These are phyloP conservation scores for Drosophila niveifrons DNA, from an alignment of 2,888 invertebrate genomes.

Conservation along the genomic window DNA sequence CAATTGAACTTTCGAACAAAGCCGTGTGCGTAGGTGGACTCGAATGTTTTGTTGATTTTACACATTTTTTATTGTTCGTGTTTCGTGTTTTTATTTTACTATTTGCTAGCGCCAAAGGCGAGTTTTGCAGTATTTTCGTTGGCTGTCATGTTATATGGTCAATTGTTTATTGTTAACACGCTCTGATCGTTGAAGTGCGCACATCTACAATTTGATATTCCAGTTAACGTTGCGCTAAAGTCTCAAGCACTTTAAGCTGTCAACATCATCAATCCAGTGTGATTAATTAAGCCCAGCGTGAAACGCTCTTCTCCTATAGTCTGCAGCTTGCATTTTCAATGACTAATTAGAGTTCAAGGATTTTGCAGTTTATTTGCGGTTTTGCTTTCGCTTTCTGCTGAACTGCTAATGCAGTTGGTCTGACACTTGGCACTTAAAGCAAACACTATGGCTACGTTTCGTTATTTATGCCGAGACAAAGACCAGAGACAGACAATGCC, in stretches of 20 bases:
- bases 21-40: conserved; percentile 5
- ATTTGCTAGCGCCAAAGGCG: conserved; percentile 56
- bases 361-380: not conserved
- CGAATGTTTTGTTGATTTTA: conserved; percentile 14
- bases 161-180: conserved; percentile 76
- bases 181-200: not conserved
- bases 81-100: conserved; percentile 68
- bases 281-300: conserved; percentile 40
- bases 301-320: not conserved
- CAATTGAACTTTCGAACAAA: conserved; percentile 57
- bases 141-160: conserved; percentile 72
- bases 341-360: conserved; percentile 36
- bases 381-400: conserved; percentile 8
- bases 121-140: conserved; percentile 39
- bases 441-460: conserved; percentile 13
- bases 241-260: conserved; percentile 49
- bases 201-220: not conserved
- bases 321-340: conserved; percentile 7
- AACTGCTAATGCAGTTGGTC: conserved; percentile 40
- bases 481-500: conserved; percentile 33
- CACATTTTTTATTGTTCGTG: too few species aligned
- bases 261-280: conserved; percentile 38
- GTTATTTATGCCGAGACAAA: conserved; percentile 49
- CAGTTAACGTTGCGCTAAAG: conserved; percentile 21
- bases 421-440: conserved; percentile 26